Evolutionary conservation across 2,888 invertebrate species (phyloP), one percentile per base, ranked within the genome.

Genomic region (Orchesella flavescens): DNA sequence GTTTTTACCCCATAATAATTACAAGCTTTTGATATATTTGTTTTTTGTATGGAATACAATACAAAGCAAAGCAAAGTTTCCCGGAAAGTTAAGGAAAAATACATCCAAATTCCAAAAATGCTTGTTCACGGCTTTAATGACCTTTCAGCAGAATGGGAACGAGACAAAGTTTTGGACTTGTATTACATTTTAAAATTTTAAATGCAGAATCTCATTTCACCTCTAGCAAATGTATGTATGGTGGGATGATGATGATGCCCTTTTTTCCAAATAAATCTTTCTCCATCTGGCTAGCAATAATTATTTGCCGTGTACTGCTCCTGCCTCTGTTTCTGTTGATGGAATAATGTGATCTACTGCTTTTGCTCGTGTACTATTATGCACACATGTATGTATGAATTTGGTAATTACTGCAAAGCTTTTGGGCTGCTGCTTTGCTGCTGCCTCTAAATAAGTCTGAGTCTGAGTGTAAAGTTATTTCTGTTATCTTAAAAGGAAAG

Each of bases 111-210:
- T 84, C 78, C 79, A 55, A 69, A 78, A 79, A 83, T 21, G 83
- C 82, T 78, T 84, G 83, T 83, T 86, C 85, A 69, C 83, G 34
- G 73, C 84, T 85, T 83, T 87, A 87, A 87, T 85, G 88, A 88
- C 88, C 88, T 88, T 87, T 88, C 87, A 87, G 76, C 88, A 86
- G 69, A 71, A 86, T 71, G 72, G 63, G 15, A 10, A 23, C 21
- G 61, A 61, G 13, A 61, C 23, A 21, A 34, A 76, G 24, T 75
- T 55, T 69, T 71, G 49, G 83, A 73, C 84, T 86, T 86, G 75
- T 84, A 84, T 86, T 86, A 86, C 84, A 82, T 61, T 71, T 24
- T 10, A 17, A 19, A 46, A 61, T n/a, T n/a, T n/a, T n/a, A 74
- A 82, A 73, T 55, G 49, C 12, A 73, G 59, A 66, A 23, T 77